Base-by-base conservation (phyloP, 2,797 vertebrate species). In the Notamacropus eugenii region DNA sequence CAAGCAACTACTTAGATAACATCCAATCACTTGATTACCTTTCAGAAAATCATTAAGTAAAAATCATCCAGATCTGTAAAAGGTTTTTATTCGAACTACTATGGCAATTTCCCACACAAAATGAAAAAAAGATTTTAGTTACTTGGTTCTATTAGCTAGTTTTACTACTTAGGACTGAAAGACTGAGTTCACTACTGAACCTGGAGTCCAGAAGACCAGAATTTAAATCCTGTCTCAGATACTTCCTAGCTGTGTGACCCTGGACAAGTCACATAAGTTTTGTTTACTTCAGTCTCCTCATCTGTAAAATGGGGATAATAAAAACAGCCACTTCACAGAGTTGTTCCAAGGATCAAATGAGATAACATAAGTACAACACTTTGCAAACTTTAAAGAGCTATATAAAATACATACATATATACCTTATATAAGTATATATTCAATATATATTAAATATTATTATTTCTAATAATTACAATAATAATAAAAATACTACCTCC, bases 41-140 rank as follows among this genome's bases (percentile, higher is more conserved):
- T 93, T 54, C 94, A 34, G 82, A 67, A 94, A 95, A 55, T 52
- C 90, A 90, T 29, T 91, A 57, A 55, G 59, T 40, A 55, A 96
- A 97, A 97, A 94, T 58, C n/a, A 93, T 57, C n/a, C 92, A 93
- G 50, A 93, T 82, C 96, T 92, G 93, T 92, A 10, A 55, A 82
- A 94, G 92, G 16, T 92, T 92, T 90, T 91, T 82, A 40, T 97
- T 96, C 29, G 57, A 93, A 95, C 55, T 90, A 95, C 52, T 40
- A 55, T 95, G 34, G 27, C 27, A 19, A 90, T 87, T 96, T 97
- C 95, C 58, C 91, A 46, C 92, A 29, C 87, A 96, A 97, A 96
- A 67, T 29, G 14, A 96, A 46, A 93, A 94, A 94, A 96, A 93
- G 50, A 52, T 34, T 22, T 92, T 14, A 93, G 2, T 91, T 62